These are phyloP conservation scores for Trisateles emortualis DNA, from an alignment of 2,888 invertebrate genomes.

Conservation along the genomic window DNA sequence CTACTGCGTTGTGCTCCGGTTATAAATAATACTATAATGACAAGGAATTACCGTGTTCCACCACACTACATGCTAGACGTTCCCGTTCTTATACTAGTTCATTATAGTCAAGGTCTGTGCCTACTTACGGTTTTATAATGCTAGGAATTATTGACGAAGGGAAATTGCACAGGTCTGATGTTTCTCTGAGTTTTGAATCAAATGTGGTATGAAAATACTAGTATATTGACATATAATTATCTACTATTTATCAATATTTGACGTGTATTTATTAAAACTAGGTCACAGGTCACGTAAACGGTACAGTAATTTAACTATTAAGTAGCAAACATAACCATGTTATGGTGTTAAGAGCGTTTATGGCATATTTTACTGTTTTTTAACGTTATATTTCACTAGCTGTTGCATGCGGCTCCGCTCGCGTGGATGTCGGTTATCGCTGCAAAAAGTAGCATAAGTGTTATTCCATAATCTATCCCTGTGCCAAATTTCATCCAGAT, in stretches of 20 bases:
- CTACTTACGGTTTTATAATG: slow-evolving; percentile 65
- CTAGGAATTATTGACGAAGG: slow-evolving; percentile 48
- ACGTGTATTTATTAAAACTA: neutral
- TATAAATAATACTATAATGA: slow-evolving; percentile 85
- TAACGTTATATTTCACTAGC: too few relatives aligned
- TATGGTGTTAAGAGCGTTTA: neutral
- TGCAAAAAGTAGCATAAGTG: too few relatives aligned
- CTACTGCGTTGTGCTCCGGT: slow-evolving; percentile 66
- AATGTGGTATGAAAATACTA: neutral
- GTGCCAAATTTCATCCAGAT: too few relatives aligned
- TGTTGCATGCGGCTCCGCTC: too few relatives aligned
- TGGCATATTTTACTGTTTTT: neutral
- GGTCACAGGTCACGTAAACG: neutral
- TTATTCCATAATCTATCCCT: too few relatives aligned
- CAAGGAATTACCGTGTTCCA: slow-evolving; percentile 83
- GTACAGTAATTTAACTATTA: neutral
- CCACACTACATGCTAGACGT: slow-evolving; percentile 71
- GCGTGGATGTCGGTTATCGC: too few relatives aligned
- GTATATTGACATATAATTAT: neutral
- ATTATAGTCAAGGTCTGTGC: slow-evolving; percentile 66
- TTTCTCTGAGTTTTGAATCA: neutral
- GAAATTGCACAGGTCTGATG: slow-evolving; percentile 21
- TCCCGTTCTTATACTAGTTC: slow-evolving; percentile 70
- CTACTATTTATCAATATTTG: neutral
- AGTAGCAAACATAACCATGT: neutral